Evolutionary conservation across 2,113 vertebrate genomes (phyloP).

Genomic region (Pituophis catenifer): DNA sequence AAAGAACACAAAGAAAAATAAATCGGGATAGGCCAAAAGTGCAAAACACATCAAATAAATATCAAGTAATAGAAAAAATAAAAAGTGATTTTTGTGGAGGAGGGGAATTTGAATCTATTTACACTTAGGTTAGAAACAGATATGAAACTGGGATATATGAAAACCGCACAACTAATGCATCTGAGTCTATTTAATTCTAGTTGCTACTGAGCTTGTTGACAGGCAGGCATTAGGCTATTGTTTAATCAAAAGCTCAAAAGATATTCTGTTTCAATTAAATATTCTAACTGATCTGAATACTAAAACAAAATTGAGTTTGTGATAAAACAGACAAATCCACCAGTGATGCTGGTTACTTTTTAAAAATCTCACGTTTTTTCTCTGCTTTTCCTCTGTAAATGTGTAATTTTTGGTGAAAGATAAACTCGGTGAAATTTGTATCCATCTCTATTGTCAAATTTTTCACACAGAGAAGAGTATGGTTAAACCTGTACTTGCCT

Average conservation of each 20-base stretch:
- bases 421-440: not conserved
- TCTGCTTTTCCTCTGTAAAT: not conserved
- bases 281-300: not conserved
- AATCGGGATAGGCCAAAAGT: not conserved
- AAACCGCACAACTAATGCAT: not conserved
- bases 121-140: not conserved
- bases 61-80: not conserved
- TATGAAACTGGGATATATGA: conserved; percentile 2
- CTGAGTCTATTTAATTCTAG: not conserved
- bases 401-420: not conserved
- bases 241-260: not conserved
- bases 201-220: not conserved
- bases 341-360: not conserved
- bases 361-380: not conserved
- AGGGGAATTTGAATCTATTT: not conserved
- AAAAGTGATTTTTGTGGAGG: not conserved
- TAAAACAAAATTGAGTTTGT: not conserved
- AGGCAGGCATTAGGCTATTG: not conserved
- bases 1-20: conserved; percentile 14
- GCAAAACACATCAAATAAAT: not conserved
- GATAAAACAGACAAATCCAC: not conserved
- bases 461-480: not conserved
- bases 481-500: not conserved
- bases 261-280: not conserved
- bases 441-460: not conserved